phyloP scores from a whole-genome alignment of 2,888 invertebrate species.

The Graphium colonna region DNA sequence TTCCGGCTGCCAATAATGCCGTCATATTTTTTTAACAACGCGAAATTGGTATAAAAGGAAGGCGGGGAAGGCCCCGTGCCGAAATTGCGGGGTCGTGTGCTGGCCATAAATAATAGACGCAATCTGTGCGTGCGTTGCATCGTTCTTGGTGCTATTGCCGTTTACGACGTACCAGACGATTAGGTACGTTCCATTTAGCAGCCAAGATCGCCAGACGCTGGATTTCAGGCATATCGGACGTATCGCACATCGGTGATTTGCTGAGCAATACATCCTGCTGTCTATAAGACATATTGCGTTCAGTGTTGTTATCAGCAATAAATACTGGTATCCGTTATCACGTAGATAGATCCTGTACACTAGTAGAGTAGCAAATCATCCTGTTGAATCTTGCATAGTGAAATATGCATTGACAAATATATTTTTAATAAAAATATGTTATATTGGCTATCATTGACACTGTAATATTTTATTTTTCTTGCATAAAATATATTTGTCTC shows the following conservation, averaged over 20 bases:
- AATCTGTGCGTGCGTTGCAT: slow-evolving; percentile 58
- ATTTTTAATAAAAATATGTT: too few species aligned
- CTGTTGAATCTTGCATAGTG: too few species aligned
- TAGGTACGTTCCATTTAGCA: slow-evolving; percentile 32
- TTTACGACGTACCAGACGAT: slow-evolving; percentile 29
- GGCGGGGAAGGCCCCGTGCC: slow-evolving; percentile 64
- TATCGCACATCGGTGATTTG: slow-evolving; percentile 15
- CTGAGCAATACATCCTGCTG: not conserved
- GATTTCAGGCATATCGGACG: slow-evolving; percentile 8
- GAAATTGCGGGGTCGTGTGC: slow-evolving; percentile 68
- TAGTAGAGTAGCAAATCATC: too few species aligned
- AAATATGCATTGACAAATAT: too few species aligned
- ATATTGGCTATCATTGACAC: too few species aligned
- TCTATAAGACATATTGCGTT: not conserved
- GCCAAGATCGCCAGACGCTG: slow-evolving; percentile 21
- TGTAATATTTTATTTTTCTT: too few species aligned
- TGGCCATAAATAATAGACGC: slow-evolving; percentile 73
- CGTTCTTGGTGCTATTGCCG: slow-evolving; percentile 24
- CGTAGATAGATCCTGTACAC: too few species aligned
- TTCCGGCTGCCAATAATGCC: slow-evolving; percentile 71
- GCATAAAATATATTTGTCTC: too few species aligned
- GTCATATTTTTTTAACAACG: slow-evolving; percentile 76
- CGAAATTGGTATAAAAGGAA: slow-evolving; percentile 71
- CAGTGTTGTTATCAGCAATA: too few species aligned
- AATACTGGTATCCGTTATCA: not conserved